A percentile compares a stretch with the other conserved stretches of the same genome.
These are phyloP conservation scores for Helarctos malayanus DNA, from an alignment of 2,797 vertebrate species.

Conservation along the genomic window DNA sequence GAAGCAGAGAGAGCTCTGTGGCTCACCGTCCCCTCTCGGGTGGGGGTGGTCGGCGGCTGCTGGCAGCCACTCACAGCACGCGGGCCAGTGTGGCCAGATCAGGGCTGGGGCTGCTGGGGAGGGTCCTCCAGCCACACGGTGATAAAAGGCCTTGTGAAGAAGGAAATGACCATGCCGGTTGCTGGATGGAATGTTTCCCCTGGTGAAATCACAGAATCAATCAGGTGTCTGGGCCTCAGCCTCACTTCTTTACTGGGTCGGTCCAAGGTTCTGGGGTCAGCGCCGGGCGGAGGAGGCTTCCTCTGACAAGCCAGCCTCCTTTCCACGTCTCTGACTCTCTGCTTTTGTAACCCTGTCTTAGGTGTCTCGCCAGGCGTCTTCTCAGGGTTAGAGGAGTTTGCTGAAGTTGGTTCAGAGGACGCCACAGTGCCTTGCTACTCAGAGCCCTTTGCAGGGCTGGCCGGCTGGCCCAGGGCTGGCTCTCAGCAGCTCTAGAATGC, in stretches of 20 bases:
- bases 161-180: neutral
- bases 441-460: neutral
- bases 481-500: neutral
- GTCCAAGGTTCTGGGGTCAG: neutral
- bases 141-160: neutral
- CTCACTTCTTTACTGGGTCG: neutral
- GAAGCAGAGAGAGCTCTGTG: neutral
- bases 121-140: neutral
- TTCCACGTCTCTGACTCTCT: neutral
- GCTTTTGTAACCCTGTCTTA: neutral
- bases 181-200: neutral
- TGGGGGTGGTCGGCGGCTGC: neutral
- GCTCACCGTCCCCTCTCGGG: neutral
- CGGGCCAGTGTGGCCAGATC: neutral
- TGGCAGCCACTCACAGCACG: rapidly evolving
- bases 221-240: neutral
- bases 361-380: neutral
- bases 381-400: neutral
- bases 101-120: neutral
- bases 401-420: neutral
- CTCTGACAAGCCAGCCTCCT: neutral
- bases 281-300: neutral
- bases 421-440: neutral
- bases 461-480: neutral
- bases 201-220: neutral